Evolutionary conservation across 2,888 invertebrate species (phyloP), one percentile per base, ranked within the genome.

Genomic region (Cephus rjabovi): DNA sequence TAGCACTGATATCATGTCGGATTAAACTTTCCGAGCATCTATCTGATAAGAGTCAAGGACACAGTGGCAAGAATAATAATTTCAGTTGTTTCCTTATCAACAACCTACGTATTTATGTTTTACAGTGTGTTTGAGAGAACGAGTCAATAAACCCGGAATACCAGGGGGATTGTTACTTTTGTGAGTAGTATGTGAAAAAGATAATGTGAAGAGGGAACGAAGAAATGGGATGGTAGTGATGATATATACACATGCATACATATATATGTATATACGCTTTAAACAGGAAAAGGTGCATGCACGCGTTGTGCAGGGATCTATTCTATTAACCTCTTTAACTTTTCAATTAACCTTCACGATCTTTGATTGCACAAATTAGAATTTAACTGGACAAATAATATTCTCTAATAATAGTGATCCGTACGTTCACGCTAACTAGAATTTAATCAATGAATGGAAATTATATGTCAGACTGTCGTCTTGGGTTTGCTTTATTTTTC

Each of bases 51-150:
- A 56, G 56, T 56, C 56, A 56, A 56, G 56, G 56, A 56, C 56
- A 23, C 56, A 56, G 56, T 56, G 56, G 56, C 56, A 2, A 56
- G 56, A 56, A 56, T 56, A 56, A 56, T 23, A 23, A 56, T 56
- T 56, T 9, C 23, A 56, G 56, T 56, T 40, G 6, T 40, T 56
- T 23, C 56, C 23, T 56, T 56, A 56, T 56, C 56, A 56, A 23
- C 56, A 23, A 56, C 23, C 56, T 56, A 34, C 74, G 12, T 69
- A 78, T 81, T 77, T 85, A 86, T 86, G 78, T 84, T 88, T 89
- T 89, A 77, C 90, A 90, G 90, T 81, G 85, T 83, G 83, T 89
- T 88, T 89, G 85, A 86, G 83, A 86, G 83, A 86, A 85, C 85
- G 83, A 79, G 84, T 84, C 85, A 83, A 79, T 84, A 84, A 81